phyloP scores from a whole-genome alignment of 2,113 vertebrate genomes.

The Lycocorax pyrrhopterus region DNA sequence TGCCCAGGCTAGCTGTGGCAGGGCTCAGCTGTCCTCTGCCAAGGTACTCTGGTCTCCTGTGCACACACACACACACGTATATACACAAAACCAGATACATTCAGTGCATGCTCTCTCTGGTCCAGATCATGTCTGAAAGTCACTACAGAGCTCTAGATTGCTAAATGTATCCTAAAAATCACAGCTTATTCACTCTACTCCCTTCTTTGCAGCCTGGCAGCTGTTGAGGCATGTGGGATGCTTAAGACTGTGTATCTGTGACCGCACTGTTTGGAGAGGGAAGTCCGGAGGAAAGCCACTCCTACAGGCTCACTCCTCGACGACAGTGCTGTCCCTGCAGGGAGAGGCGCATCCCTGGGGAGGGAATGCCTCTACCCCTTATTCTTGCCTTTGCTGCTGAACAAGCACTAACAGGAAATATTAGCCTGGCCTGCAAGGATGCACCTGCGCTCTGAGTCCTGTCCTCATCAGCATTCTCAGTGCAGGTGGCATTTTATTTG shows the following conservation, averaged over 20 bases:
- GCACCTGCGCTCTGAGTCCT: neutral
- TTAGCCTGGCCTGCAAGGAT: neutral
- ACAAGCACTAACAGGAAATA: neutral
- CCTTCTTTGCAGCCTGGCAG: neutral
- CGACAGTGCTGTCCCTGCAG: accelerated
- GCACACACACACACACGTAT: accelerated
- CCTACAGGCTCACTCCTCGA: neutral
- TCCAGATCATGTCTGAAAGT: neutral
- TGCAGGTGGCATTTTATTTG: neutral
- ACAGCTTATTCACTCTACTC: neutral
- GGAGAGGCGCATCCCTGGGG: accelerated
- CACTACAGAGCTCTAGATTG: neutral
- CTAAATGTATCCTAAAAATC: neutral
- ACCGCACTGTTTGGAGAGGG: neutral
- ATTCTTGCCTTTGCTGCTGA: neutral
- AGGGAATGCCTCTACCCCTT: neutral
- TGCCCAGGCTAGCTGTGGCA: neutral
- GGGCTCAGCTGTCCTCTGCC: neutral
- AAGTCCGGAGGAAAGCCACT: neutral
- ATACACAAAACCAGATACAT: neutral
- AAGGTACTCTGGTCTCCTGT: accelerated
- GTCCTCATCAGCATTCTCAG: neutral
- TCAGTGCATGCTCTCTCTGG: neutral
- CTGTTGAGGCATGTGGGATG: neutral
- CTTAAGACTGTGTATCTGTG: neutral